Evolutionary conservation across 2,888 invertebrate species (phyloP).

Genomic region (Meandrusa payeni): DNA sequence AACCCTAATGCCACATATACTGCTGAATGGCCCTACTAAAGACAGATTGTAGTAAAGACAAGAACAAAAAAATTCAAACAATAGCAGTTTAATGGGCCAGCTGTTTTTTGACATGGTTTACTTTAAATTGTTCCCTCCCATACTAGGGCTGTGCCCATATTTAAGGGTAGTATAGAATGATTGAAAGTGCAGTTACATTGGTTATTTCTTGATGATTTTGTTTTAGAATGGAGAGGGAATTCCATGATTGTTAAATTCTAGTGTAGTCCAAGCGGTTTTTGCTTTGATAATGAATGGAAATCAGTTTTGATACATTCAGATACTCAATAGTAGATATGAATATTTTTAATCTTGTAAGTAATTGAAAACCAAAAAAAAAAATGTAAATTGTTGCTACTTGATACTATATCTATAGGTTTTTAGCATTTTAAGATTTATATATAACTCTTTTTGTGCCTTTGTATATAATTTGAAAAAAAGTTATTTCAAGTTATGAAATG

Average conservation of each 20-base stretch:
- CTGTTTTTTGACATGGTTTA: too few species aligned
- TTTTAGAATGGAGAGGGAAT: slow-evolving; percentile 55
- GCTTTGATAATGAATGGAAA: slow-evolving; percentile 15
- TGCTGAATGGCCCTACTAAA: too few species aligned
- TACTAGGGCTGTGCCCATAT: too few species aligned
- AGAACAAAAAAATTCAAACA: too few species aligned
- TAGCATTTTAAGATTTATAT: slow-evolving; percentile 21
- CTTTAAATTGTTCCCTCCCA: too few species aligned
- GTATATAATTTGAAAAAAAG: slow-evolving; percentile 17
- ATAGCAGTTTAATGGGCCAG: too few species aligned
- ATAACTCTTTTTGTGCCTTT: slow-evolving; percentile 23
- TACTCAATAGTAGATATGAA: slow-evolving; percentile 24
- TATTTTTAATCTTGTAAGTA: slow-evolving; percentile 15
- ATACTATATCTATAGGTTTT: slow-evolving; percentile 17
- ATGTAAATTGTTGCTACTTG: slow-evolving; percentile 22
- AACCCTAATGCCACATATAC: too few species aligned
- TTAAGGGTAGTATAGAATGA: too few species aligned
- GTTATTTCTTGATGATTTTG: slow-evolving; percentile 28
- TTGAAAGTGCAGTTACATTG: slow-evolving; percentile 64
- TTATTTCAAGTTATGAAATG: too few species aligned
- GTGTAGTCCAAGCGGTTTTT: slow-evolving; percentile 4
- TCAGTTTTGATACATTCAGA: slow-evolving; percentile 20
- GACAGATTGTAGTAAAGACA: too few species aligned
- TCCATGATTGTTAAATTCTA: slow-evolving; percentile 38
- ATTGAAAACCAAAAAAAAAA: slow-evolving; percentile 24